These are phyloP conservation scores for Styela plicata DNA, from an alignment of 23 tunicate genomes.

Conservation along the genomic window DNA sequence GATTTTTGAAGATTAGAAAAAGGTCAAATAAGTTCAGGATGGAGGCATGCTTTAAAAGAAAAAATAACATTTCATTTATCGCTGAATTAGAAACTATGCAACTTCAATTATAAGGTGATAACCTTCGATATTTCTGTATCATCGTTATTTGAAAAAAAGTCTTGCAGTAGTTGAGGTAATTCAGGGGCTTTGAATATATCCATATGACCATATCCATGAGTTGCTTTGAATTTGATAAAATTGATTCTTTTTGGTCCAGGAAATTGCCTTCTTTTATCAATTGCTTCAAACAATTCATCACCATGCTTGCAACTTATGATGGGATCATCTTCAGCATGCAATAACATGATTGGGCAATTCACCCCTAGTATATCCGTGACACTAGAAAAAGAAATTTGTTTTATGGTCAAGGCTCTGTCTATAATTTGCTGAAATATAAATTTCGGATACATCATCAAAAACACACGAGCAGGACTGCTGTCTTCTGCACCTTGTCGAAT, in stretches of 20 bases:
- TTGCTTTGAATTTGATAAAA: conserved; percentile 50
- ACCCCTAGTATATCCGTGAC: neutral
- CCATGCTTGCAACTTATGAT: conserved; percentile 48
- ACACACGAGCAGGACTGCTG: conserved; percentile 48
- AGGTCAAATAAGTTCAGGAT: too few species aligned
- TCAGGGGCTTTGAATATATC: conserved; percentile 33
- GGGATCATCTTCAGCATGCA: conserved; percentile 82
- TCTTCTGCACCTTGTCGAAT: conserved; percentile 38
- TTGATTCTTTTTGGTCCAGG: neutral
- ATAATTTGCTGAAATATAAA: conserved; percentile 22
- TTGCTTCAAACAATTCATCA: conserved; percentile 34
- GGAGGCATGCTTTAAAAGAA: too few species aligned
- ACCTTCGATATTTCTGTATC: neutral
- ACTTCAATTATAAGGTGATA: neutral
- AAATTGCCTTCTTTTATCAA: neutral
- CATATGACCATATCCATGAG: conserved; percentile 72
- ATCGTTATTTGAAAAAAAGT: neutral
- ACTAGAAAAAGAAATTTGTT: conserved; percentile 34
- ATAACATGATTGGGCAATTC: conserved; percentile 42
- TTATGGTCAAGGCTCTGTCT: conserved; percentile 31
- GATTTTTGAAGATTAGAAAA: too few species aligned
- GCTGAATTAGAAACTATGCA: too few species aligned
- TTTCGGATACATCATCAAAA: conserved; percentile 33
- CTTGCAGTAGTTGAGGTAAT: neutral
- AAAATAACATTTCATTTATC: too few species aligned